Percentiles rank a stretch among this genome's conserved stretches.
These are phyloP conservation scores for Pseudocheirus occidentalis DNA, from an alignment of 2,797 vertebrate genomes.

Conservation along the genomic window DNA sequence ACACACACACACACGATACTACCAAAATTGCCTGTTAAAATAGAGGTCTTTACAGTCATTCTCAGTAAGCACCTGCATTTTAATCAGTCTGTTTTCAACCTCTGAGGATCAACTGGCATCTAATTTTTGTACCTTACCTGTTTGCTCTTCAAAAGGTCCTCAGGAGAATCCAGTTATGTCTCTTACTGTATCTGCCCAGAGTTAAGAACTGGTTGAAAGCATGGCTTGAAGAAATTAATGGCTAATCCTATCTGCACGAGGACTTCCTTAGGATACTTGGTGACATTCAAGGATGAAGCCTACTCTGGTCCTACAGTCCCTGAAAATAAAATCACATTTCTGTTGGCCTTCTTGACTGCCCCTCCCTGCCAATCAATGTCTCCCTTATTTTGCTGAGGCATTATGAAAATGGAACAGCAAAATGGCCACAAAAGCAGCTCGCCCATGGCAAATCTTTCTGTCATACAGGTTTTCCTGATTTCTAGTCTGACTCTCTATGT, in stretches of 20 bases:
- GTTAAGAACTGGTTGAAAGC: constrained; percentile 63
- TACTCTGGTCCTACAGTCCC: constrained; percentile 22
- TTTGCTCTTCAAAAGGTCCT: constrained; percentile 36
- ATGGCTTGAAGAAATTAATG: constrained; percentile 57
- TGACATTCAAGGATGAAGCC: constrained; percentile 56
- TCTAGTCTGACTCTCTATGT: too few species aligned
- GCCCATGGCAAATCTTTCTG: constrained; percentile 35
- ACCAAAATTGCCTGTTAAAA: constrained; percentile 12
- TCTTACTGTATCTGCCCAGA: constrained; percentile 49
- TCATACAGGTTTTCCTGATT: too few species aligned
- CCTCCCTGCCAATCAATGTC: constrained; percentile 7
- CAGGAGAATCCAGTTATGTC: constrained; percentile 61
- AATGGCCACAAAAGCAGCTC: not conserved
- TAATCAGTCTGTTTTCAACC: not conserved
- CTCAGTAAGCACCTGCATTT: not conserved
- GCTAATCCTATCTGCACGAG: constrained; percentile 63
- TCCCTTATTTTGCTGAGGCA: constrained; percentile 37
- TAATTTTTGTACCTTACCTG: constrained; percentile 55
- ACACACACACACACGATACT: too few species aligned
- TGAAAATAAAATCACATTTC: constrained; percentile 42
- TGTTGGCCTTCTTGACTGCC: not conserved
- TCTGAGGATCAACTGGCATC: constrained; percentile 68
- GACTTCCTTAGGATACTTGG: constrained; percentile 40
- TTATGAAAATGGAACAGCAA: constrained; percentile 28
- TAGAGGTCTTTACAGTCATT: constrained; percentile 14